Percentiles rank a stretch among this genome's conserved stretches.
Evolutionary conservation across 1,140 invertebrate genomes (phyloP).

Genomic region (Plutomurus gul): DNA sequence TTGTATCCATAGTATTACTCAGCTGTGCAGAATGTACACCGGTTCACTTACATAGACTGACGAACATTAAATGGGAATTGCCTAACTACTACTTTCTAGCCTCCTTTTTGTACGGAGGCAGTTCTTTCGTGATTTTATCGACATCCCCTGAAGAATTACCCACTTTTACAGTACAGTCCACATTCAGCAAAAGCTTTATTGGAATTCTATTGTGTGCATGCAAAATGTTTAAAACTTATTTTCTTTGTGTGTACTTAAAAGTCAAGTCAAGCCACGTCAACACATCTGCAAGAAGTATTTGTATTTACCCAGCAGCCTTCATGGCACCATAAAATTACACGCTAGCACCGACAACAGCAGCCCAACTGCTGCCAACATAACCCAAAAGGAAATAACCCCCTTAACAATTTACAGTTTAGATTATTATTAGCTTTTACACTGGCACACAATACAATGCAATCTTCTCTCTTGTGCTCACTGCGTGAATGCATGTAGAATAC

Average conservation of each 20-base stretch:
- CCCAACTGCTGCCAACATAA: too few relatives aligned
- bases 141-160: neutral
- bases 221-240: constrained; percentile 15
- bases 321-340: constrained; percentile 19
- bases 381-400: too few relatives aligned
- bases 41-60: too few relatives aligned
- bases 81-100: too few relatives aligned
- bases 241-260: neutral
- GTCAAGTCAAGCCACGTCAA: neutral
- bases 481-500: too few relatives aligned
- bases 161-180: neutral
- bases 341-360: neutral
- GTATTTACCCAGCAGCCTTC: too few relatives aligned
- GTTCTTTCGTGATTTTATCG: constrained; percentile 13
- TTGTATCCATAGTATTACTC: too few relatives aligned
- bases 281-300: constrained; percentile 7
- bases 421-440: neutral
- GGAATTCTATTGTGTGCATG: constrained; percentile 14
- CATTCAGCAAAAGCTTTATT: constrained; percentile 2
- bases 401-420: neutral
- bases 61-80: too few relatives aligned
- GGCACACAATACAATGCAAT: neutral
- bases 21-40: too few relatives aligned
- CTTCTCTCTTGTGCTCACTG: neutral
- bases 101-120: too few relatives aligned